A percentile compares a stretch with the other conserved stretches of the same genome.
These are phyloP conservation scores for Catamblyrhynchus diadema DNA, from an alignment of 2,797 vertebrate species.

Conservation along the genomic window DNA sequence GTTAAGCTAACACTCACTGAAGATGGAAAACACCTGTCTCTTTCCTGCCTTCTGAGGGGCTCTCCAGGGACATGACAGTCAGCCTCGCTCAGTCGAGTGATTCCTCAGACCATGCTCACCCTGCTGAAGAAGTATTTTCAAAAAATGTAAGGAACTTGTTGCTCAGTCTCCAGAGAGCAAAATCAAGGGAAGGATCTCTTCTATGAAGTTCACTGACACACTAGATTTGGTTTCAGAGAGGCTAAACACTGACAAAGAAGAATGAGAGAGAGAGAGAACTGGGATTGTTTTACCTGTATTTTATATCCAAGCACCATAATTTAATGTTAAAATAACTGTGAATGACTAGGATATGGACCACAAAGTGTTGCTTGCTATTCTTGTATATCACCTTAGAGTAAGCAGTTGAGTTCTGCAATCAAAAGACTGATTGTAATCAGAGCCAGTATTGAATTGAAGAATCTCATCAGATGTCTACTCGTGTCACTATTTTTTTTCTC, in stretches of 20 bases:
- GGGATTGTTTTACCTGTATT: not conserved
- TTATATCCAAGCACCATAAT: not conserved
- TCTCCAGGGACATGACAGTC: constrained; percentile 2
- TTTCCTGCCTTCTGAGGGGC: not conserved
- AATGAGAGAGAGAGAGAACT: not conserved
- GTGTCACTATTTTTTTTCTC: not conserved
- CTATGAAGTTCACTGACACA: not conserved
- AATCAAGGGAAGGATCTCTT: constrained; percentile 20
- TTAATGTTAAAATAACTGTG: not conserved
- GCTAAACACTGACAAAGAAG: not conserved
- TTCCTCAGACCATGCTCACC: not conserved
- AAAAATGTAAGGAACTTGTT: not conserved
- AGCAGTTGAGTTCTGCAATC: not conserved
- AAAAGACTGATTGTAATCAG: not conserved
- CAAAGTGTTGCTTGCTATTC: not conserved
- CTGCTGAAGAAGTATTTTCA: constrained; percentile 10
- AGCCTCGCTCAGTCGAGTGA: not conserved
- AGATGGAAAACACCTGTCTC: constrained; percentile 17
- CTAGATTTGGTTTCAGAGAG: not conserved
- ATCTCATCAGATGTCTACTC: not conserved
- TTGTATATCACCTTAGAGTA: not conserved
- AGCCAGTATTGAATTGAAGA: not conserved
- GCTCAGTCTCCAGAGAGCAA: constrained; percentile 5
- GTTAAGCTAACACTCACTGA: not conserved
- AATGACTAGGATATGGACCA: not conserved